phyloP scores from a whole-genome alignment of 2,797 vertebrate species.

The Coregonus ussuriensis region DNA sequence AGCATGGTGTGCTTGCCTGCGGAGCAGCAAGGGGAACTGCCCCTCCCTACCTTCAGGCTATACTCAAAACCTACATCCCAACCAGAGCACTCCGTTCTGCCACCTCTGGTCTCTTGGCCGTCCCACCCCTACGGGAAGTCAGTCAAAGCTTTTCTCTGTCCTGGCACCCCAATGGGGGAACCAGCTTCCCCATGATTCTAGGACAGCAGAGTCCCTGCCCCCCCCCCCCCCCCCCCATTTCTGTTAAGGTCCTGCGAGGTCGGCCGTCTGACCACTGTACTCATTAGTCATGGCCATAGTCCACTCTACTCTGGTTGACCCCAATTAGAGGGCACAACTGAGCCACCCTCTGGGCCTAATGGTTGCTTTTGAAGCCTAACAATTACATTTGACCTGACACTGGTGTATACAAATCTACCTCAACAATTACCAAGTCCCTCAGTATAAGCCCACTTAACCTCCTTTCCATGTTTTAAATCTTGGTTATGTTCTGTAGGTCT shows the following conservation, averaged over 20 bases:
- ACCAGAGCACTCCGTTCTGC: too few species aligned
- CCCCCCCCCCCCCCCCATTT: conserved; percentile 31
- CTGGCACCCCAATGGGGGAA: too few species aligned
- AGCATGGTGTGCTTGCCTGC: too few species aligned
- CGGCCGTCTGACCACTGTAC: conserved; percentile 26
- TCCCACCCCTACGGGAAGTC: too few species aligned
- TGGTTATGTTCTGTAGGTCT: conserved; percentile 4
- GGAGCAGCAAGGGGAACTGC: too few species aligned
- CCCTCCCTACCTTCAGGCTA: too few species aligned
- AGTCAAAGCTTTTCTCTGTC: too few species aligned
- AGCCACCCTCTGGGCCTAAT: conserved; percentile 16
- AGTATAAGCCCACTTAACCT: conserved; percentile 2
- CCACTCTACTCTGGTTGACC: conserved; percentile 38
- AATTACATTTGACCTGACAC: background rate
- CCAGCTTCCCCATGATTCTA: too few species aligned
- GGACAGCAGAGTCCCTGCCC: too few species aligned
- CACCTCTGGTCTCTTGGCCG: too few species aligned
- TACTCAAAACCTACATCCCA: too few species aligned
- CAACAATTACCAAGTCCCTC: conserved; percentile 12
- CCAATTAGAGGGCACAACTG: conserved; percentile 38
- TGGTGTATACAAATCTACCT: background rate
- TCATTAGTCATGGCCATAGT: conserved; percentile 54
- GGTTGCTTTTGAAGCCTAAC: conserved; percentile 43
- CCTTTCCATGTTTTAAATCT: conserved; percentile 4
- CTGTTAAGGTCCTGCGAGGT: conserved; percentile 43